Evolutionary conservation across 2,797 vertebrate genomes (phyloP).

Genomic region (Loris lydekkerianus): DNA sequence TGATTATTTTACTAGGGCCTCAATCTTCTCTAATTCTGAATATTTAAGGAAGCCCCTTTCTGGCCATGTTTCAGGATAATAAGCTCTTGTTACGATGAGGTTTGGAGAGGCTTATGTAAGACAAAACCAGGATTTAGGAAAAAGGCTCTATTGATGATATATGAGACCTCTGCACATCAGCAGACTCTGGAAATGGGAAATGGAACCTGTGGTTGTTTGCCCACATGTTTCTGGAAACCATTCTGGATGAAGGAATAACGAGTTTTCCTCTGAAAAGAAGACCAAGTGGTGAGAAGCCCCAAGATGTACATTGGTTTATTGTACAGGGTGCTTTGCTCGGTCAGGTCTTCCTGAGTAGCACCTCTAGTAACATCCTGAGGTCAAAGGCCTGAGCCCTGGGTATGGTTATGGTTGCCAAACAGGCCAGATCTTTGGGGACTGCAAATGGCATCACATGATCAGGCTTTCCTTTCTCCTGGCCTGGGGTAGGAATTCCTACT

Average conservation of each 20-base stretch:
- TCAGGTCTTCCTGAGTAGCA: not conserved
- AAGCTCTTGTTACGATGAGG: not conserved
- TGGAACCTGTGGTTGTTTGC: not conserved
- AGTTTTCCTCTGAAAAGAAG: not conserved
- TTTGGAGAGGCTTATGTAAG: not conserved
- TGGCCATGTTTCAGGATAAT: not conserved
- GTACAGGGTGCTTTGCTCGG: too few species aligned
- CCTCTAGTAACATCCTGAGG: not conserved
- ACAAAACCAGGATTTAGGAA: not conserved
- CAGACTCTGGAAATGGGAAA: not conserved
- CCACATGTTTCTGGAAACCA: not conserved
- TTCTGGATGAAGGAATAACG: not conserved
- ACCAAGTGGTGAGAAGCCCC: not conserved
- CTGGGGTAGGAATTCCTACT: not conserved
- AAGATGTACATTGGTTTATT: not conserved
- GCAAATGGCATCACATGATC: too few species aligned
- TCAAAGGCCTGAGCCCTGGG: not conserved
- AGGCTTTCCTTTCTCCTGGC: not conserved
- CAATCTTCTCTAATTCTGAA: slow-evolving; percentile 12
- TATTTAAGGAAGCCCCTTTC: not conserved
- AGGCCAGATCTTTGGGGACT: not conserved
- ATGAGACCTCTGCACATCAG: not conserved
- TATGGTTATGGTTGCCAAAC: not conserved
- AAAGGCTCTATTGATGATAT: not conserved
- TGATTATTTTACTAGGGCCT: not conserved